Conservation (phyloP, 2,113 vertebrate genomes). For the Spea multiplicata region DNA sequence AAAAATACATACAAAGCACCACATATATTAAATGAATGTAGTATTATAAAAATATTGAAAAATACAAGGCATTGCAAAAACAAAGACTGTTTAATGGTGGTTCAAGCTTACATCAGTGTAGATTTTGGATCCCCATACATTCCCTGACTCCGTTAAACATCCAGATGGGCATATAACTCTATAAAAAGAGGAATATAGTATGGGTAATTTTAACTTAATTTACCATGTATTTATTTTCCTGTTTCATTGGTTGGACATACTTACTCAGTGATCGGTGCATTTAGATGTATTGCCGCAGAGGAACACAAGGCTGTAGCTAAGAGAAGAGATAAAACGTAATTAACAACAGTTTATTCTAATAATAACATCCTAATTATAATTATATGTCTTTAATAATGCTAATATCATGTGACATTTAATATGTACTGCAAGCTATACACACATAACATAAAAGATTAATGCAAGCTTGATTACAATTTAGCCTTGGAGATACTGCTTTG, state of each 20-base stretch:
- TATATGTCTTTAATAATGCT: too few relatives aligned
- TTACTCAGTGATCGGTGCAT: not conserved
- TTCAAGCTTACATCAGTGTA: not conserved
- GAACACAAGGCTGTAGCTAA: not conserved
- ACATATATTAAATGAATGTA: too few relatives aligned
- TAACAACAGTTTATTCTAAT: too few relatives aligned
- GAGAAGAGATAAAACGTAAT: not conserved
- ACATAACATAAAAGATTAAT: too few relatives aligned
- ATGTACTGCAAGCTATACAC: too few relatives aligned
- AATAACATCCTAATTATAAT: too few relatives aligned
- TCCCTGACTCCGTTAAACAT: not conserved
- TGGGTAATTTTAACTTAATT: not conserved
- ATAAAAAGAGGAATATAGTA: not conserved
- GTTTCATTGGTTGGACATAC: not conserved
- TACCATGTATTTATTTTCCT: too few relatives aligned
- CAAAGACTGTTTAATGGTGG: not conserved
- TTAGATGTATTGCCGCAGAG: not conserved
- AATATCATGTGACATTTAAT: too few relatives aligned
- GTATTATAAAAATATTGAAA: too few relatives aligned
- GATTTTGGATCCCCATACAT: not conserved
- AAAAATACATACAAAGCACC: not conserved
- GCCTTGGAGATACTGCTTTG: too few relatives aligned
- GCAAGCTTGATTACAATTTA: too few relatives aligned
- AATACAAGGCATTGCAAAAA: too few relatives aligned
- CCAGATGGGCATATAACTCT: not conserved